Evolutionary conservation across 1,140 invertebrate genomes (phyloP), one percentile per base, ranked within the genome.

Genomic region (Harpegnathos saltator): DNA sequence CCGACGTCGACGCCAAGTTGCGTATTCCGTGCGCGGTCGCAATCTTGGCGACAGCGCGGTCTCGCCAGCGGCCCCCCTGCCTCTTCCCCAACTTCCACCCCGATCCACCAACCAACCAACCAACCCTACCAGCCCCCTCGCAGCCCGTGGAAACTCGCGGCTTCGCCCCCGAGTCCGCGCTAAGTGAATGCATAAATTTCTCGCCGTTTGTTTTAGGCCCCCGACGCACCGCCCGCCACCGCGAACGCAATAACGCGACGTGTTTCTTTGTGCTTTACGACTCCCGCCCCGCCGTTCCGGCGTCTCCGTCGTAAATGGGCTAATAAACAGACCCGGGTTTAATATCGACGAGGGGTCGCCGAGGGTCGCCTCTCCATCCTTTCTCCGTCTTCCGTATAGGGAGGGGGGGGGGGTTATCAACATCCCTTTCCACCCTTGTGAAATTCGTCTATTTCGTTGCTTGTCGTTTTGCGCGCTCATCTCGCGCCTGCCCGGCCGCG

Each of bases 131-230:
- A 33, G 5, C 29, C 22, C 38, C 14, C 71, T 26, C 26, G 52
- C 65, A 17, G 48, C 15, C 14, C 71, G n/a, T 54, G 54, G 33
- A 74, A 73, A 72, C 50, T 59, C 54, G 59, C 75, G 24, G 61
- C 54, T 73, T 26, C 48, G 56, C n/a, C 63, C 15, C 65, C 29
- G 68, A 19, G 59, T 84, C 63, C 22, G 74, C 22, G 74, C 66
- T 84, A 91, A 91, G 87, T 90, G 88, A 90, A 89, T 89, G 85
- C 90, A 90, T 91, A 90, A 90, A 91, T 90, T 89, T 84, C 66
- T 58, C 72, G 69, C 44, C 77, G 77, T 87, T 91, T 89, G 84
- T 87, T 89, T 87, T 82, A 73, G 68, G 59, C 63, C 24, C 54
- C 54, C 17, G 71, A 87, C 71, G 80, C 63, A 26, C 24, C 78